Base-by-base conservation (phyloP, 1,140 invertebrate genomes). In the Apis mellifera region DNA sequence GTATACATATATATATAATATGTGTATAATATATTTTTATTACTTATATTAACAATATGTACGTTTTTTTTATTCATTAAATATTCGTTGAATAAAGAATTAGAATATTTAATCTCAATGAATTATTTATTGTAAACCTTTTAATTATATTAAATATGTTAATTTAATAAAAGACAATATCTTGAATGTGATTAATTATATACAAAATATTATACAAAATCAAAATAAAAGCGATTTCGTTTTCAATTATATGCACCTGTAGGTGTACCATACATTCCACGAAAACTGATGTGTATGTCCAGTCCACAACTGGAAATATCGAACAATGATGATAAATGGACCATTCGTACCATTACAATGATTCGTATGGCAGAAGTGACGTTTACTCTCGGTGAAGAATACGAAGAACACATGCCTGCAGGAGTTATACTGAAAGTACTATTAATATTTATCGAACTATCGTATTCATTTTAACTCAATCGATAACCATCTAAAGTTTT, bases 231-330 rank as follows among this genome's bases (percentile, higher is more conserved):
- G 2, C 19, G 32, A 26, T 54, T 48, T 70, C 17, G 1, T 62
- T 64, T 42, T 26, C 1, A 48, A 60, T 65, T 52, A 19, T 54
- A 50, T 75, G 42, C 48, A 23, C n/a, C 75, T 83, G 60, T 68
- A 94, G 91, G 91, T 69, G 92, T 94, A 12, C 95, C 95, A 55
- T 96, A 93, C 78, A 94, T 96, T 86, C 94, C 94, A 8, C 92
- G 95, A 83, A 96, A 96, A 93, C 95, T 96, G 95, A 96, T 96
- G 95, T 86, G 89, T 26, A 90, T 95, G 88, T 94, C 95, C 65
- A 95, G 94, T 84, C 95, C 96, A 54, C 89, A 93, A 55, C 92
- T 96, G 90, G 95, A 96, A 91, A 95, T 96, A 66, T 90, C 91
- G 15, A 89, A 94, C 59, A 91, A 95, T 71, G 94, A 94, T 64